Evolutionary conservation across 2,113 vertebrate genomes (phyloP), one percentile per base, ranked within the genome.

Genomic region (Elephantulus edwardii): DNA sequence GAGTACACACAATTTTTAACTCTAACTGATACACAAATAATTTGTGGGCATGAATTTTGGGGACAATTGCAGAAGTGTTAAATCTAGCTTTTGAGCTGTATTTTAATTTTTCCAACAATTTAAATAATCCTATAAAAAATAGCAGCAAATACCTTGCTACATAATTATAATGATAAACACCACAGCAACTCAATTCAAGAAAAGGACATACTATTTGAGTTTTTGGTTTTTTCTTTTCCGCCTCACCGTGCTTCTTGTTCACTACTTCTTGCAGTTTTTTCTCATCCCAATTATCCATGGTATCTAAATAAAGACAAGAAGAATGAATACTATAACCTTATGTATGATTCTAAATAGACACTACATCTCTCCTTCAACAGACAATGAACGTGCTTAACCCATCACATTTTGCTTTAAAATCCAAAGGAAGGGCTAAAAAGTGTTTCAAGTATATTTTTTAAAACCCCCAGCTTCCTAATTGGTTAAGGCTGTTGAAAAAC

Each of bases 201-300:
- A 95, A 94, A 91, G 54, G 58, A 98, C 99, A 95, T 98, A 99
- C 99, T 91, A 99, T 99, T 96, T 99, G 98, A 54, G 99, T 99
- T 98, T 99, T 99, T 86, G 98, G 97, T 94, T 99, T 99, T 97
- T 98, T 99, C 98, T 99, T 99, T 97, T 99, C 99, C 2, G 98
- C 98, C 94, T 99, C 99, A 94, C 99, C 99, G 83, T 99, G 99
- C 95, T 99, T 99, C 97, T 99, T 98, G 97, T 99, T 99, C 88
- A 99, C 97, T 42, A 99, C 99, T 96, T 99, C 99, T 95, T 99
- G 99, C 96, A 99, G 97, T 92, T 99, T 99, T 98, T 99, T 99
- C 97, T 99, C 99, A 91, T 99, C 99, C 99, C 99, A 99, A 97
- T 98, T 99, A 19, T 99, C 99, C 99, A 99, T 99, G 11, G 99